Conservation (phyloP, 1,140 invertebrate species). For the Augochlora pura region DNA sequence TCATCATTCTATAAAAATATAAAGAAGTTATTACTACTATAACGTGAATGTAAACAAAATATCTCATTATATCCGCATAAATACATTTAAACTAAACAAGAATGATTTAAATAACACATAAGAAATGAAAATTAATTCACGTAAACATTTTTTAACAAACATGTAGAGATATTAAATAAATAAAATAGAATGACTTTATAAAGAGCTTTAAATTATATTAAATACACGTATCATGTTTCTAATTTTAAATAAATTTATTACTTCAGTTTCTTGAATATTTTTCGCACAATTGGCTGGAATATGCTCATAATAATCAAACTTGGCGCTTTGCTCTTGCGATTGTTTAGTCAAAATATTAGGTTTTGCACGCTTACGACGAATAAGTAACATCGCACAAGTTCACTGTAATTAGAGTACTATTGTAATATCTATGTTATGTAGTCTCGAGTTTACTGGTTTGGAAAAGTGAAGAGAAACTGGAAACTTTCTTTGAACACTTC, state of each 20-base stretch:
- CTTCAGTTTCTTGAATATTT: conserved; percentile 40
- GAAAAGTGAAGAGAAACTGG: neutral
- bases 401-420: neutral
- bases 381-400: conserved; percentile 64
- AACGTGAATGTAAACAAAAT: neutral
- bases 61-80: neutral
- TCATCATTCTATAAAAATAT: conserved; percentile 27
- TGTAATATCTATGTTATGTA: neutral
- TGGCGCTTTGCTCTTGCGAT: conserved; percentile 41
- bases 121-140: neutral
- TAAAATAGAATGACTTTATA: neutral
- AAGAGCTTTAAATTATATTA: conserved; percentile 1
- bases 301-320: conserved; percentile 54
- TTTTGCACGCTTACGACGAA: conserved; percentile 69
- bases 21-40: neutral
- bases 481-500: neutral
- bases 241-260: conserved; percentile 21
- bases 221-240: neutral
- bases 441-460: neutral
- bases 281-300: conserved; percentile 24
- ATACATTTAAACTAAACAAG: neutral
- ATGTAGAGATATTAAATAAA: conserved; percentile 8
- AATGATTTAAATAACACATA: neutral
- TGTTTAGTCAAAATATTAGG: conserved; percentile 42
- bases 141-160: neutral